These are phyloP conservation scores for Camponotus pennsylvanicus DNA, from an alignment of 1,140 invertebrate species.

Conservation along the genomic window DNA sequence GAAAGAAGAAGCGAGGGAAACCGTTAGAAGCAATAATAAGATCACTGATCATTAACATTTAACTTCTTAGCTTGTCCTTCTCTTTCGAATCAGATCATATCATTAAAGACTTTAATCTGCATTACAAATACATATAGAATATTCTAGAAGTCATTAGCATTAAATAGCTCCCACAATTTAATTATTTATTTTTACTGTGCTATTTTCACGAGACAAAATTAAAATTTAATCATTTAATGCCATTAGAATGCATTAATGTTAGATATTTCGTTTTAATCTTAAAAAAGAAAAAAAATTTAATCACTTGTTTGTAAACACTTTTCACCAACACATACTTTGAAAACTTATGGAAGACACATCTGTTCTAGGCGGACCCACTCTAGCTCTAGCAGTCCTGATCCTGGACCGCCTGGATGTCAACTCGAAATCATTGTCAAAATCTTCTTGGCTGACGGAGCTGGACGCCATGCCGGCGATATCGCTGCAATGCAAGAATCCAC, in stretches of 20 bases:
- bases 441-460: slow-evolving; percentile 90
- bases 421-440: slow-evolving; percentile 89
- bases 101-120: background rate
- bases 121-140: background rate
- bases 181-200: no score
- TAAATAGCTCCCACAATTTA: background rate
- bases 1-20: slow-evolving; percentile 36
- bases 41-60: background rate
- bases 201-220: background rate
- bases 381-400: slow-evolving; percentile 87
- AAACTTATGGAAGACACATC: slow-evolving; percentile 77
- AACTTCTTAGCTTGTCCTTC: background rate
- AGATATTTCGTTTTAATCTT: background rate
- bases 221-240: background rate
- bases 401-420: slow-evolving; percentile 86
- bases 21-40: slow-evolving; percentile 24
- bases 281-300: background rate
- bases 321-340: slow-evolving; percentile 72
- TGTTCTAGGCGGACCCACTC: slow-evolving; percentile 85
- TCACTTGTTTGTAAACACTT: background rate
- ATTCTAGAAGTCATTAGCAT: background rate
- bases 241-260: background rate
- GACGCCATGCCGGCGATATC: slow-evolving; percentile 87
- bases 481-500: slow-evolving; percentile 57
- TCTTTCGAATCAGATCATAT: background rate